Conservation (phyloP, 92 coral and sea anemone species). For the Desmophyllum pertusum region DNA sequence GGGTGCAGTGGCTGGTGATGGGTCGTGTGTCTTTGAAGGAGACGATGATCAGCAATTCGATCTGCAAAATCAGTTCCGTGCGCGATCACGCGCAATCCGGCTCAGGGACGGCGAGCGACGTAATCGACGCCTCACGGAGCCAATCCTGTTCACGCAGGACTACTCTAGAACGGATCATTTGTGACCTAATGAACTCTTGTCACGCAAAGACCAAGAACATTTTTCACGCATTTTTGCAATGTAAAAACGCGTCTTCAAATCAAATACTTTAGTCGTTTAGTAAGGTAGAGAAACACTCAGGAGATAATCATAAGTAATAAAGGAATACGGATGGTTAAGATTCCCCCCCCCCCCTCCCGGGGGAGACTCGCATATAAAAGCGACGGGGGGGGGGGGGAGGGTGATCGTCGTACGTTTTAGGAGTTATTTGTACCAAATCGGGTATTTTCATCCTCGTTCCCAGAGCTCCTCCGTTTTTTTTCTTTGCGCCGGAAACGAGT, state of each 20-base stretch:
- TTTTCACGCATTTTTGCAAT: background rate
- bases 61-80: slow-evolving; percentile 8
- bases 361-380: no score
- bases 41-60: background rate
- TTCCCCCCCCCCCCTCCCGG: no score
- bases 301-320: no score
- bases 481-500: no score
- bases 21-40: background rate
- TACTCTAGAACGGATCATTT: slow-evolving; percentile 9
- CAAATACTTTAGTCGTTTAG: background rate
- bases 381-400: no score
- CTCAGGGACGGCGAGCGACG: slow-evolving; percentile 26
- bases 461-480: no score
- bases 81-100: slow-evolving; percentile 13
- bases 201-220: background rate
- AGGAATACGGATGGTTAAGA: no score
- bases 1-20: background rate
- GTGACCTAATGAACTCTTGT: background rate
- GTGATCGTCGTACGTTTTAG: no score
- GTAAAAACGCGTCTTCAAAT: background rate
- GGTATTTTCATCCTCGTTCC: no score
- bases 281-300: no score
- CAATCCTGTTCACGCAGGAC: slow-evolving; percentile 10
- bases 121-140: slow-evolving; percentile 38
- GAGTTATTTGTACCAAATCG: no score